Evolutionary conservation across 2,888 invertebrate genomes (phyloP), one percentile per base, ranked within the genome.

Genomic region (Leucozona laternaria): DNA sequence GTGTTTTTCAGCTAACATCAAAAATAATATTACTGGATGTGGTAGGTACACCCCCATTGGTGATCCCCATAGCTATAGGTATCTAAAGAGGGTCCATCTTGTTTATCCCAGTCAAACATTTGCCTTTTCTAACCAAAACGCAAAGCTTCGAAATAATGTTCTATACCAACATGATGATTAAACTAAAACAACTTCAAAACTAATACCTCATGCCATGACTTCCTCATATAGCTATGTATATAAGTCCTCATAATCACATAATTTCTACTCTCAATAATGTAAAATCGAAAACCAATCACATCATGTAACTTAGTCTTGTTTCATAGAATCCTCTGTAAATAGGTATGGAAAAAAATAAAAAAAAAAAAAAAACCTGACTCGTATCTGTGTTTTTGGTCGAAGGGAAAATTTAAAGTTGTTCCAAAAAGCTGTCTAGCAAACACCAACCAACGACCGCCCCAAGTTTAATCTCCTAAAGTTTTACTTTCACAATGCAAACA

Each of bases 401-500:
- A 45, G 20, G 45, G 22, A 53, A 50, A 50, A n/a, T 53, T 37
- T 25, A 40, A 68, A 68, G 25, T 66, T 48, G 2, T n/a, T 68
- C 37, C 53, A 34, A 60, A 66, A 66, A 66, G 45, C 72, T 50
- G 37, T 57, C 53, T 37, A 60, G 68, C 77, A 80, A 77, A 80
- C 80, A 80, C 34, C 43, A 28, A 80, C 34, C 43, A 28, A 66
- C 15, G 34, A 40, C 31, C 43, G 40, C 75, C 64, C 58, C 70
- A 50, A 72, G 58, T 72, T 66, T 80, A 72, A 80, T 73, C 68
- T 77, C 50, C 43, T 13, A 55, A 85, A 85, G 77, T 81, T 81
- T 85, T 73, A 81, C 81, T 78, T 85, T 81, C 81, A 68, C 37
- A 81, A 81, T 55, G 48, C 73, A 85, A 85, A 85, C 85, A 85